Evolutionary conservation across 2,797 vertebrate species (phyloP).

Genomic region (Sebastes matsubarae): DNA sequence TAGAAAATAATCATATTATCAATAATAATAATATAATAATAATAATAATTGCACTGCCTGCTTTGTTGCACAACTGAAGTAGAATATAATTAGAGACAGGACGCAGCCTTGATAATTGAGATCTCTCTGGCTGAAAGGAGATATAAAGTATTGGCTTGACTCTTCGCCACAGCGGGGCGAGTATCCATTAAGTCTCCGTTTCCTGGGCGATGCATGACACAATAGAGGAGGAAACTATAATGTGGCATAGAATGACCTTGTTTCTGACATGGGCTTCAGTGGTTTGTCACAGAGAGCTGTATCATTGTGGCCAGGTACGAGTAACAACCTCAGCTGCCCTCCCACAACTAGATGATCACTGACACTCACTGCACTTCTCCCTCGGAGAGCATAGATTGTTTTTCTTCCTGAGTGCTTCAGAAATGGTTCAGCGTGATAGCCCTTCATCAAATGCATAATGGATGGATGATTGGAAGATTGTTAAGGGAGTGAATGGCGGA

Average conservation of each 20-base stretch:
- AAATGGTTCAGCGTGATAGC: conserved; percentile 76
- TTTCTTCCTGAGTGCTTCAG: conserved; percentile 75
- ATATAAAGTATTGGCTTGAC: conserved; percentile 62
- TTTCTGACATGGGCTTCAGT: conserved; percentile 68
- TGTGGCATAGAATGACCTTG: conserved; percentile 60
- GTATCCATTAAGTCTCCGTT: conserved; percentile 58
- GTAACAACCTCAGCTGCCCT: conserved; percentile 45
- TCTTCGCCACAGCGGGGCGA: conserved; percentile 53
- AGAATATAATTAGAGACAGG: conserved; percentile 73
- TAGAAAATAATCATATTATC: conserved; percentile 71
- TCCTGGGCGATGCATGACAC: conserved; percentile 48
- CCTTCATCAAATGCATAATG: conserved; percentile 77
- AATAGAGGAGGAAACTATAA: conserved; percentile 47
- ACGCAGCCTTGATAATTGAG: conserved; percentile 62
- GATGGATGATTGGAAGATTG: conserved; percentile 54
- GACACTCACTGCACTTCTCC: conserved; percentile 59
- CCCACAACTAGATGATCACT: conserved; percentile 52
- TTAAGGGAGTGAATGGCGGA: conserved; percentile 22
- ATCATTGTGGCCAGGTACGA: conserved; percentile 57
- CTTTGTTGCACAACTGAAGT: conserved; percentile 84
- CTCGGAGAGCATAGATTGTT: conserved; percentile 53
- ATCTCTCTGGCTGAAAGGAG: conserved; percentile 64
- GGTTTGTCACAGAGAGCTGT: conserved; percentile 68
- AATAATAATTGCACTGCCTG: conserved; percentile 86
- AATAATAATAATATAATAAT: conserved; percentile 71